Base-by-base conservation (phyloP, 2,113 vertebrate genomes). In the Xenopus borealis region DNA sequence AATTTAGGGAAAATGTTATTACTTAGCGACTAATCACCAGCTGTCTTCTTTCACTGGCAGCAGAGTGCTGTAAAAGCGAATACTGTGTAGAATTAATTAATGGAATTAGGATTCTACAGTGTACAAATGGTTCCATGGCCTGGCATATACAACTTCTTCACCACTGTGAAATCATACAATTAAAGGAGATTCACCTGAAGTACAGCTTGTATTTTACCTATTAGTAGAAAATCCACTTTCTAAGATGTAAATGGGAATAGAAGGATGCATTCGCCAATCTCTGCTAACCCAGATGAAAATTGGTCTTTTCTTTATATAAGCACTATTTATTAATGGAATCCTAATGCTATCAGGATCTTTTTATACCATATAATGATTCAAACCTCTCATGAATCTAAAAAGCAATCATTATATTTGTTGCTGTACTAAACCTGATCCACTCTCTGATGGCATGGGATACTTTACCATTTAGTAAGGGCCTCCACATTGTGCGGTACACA, bases 21-120 rank as follows among this genome's bases (percentile, higher is more conserved):
- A 77, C 74, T 77, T 77, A 77, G 61, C 69, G 74, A 64, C 74
- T 77, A 77, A 77, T 77, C 74, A 77, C 74, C 74, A 77, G 74
- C 74, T 77, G 74, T 70, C 67, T 69, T 19, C 40, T 58, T 77
- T 64, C 59, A 46, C 74, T 77, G 67, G 67, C 67, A 77, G 62
- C 66, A 77, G 66, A 77, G 63, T 57, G 67, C 66, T 70, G 74
- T 70, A 55, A 70, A 77, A 77, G 70, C 62, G 74, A 77, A 77
- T 64, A 69, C 74, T 77, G 67, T 77, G 74, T 69, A 77, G 74
- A 70, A 77, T 70, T 77, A 77, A 77, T 77, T 77, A 70, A 70
- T 77, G 30, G 67, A 77, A 70, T 77, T 77, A 77, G 74, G 74
- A 69, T 62, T 70, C 46, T 53, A 70, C 67, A 27, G 19, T 70